These are phyloP conservation scores for Sphenopsis melanotis DNA, from an alignment of 2,797 vertebrate species.

Conservation along the genomic window DNA sequence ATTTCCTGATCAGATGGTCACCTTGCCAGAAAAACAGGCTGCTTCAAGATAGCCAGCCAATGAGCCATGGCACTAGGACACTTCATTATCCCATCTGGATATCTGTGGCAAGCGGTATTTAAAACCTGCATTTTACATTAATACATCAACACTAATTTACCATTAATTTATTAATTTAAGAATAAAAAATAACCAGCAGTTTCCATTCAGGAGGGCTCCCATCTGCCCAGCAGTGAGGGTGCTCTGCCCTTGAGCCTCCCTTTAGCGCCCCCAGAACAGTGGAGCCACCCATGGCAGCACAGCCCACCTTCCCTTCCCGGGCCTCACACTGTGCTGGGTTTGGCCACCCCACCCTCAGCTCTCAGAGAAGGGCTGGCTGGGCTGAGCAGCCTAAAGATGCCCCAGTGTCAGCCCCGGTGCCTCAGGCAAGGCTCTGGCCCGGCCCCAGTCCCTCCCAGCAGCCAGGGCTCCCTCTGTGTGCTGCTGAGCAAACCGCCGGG, in stretches of 20 bases:
- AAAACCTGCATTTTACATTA: background rate
- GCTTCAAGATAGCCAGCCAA: background rate
- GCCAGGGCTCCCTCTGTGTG: background rate
- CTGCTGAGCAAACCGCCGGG: background rate
- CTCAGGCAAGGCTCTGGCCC: background rate
- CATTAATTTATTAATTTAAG: background rate
- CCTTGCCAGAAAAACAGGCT: background rate
- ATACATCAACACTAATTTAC: background rate
- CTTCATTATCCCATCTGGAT: background rate
- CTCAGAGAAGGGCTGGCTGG: background rate
- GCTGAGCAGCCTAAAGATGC: background rate
- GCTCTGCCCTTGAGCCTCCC: background rate
- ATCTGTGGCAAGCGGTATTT: background rate
- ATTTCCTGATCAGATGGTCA: background rate
- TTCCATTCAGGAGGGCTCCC: background rate
- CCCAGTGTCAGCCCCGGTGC: background rate
- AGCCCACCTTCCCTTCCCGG: background rate
- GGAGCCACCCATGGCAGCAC: rapidly evolving
- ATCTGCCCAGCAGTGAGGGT: background rate
- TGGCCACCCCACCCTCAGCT: background rate
- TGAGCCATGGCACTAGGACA: background rate
- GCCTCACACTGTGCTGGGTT: background rate
- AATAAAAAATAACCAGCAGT: background rate
- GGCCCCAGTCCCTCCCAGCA: background rate
- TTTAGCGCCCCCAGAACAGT: background rate